Base-by-base conservation (phyloP, 2,888 invertebrate genomes). In the Argynnis bischoffii region DNA sequence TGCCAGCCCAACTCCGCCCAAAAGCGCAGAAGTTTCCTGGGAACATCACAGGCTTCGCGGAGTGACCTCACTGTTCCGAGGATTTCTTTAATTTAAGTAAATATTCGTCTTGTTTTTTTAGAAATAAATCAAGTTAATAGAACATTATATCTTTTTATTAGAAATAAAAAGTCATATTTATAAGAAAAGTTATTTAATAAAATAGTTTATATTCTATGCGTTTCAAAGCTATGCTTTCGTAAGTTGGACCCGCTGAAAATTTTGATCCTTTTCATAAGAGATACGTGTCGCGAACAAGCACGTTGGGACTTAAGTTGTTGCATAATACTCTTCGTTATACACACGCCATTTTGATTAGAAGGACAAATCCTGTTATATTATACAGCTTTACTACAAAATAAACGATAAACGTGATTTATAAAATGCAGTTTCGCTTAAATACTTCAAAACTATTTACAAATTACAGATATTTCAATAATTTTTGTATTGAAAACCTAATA, bases 301-400 rank as follows among this genome's bases (percentile, higher is more conserved):
- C 84, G 86, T 82, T 74, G 75, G 59, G 84, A 86, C 86, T 88
- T 88, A 87, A 84, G 85, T 83, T 84, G 84, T 86, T 83, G 84
- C 82, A 82, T 85, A 87, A 85, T 83, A 85, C 79, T 78, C 82
- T 81, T 79, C 79, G 79, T 79, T 74, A 69, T 68, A 69, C 74
- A 69, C 73, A 72, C 79, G 78, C 78, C 79, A 82, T 83, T 85
- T 83, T 85, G 85, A 85, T 87, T 84, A 85, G 78, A 77, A 74
- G 77, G 81, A 77, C 72, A 71, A 74, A 74, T 69, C 67, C 81
- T 77, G 75, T 78, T 80, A 80, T 73, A 77, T 74, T 76, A 72
- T 70, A 76, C 65, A 71, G 69, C 73, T 71, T 69, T 67, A 55
- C 70, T 63, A 50, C 57, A 69, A 73, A 48, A 60, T 66, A 63